Conservation (phyloP, 2,888 invertebrate genomes). For the Acleris sparsana region DNA sequence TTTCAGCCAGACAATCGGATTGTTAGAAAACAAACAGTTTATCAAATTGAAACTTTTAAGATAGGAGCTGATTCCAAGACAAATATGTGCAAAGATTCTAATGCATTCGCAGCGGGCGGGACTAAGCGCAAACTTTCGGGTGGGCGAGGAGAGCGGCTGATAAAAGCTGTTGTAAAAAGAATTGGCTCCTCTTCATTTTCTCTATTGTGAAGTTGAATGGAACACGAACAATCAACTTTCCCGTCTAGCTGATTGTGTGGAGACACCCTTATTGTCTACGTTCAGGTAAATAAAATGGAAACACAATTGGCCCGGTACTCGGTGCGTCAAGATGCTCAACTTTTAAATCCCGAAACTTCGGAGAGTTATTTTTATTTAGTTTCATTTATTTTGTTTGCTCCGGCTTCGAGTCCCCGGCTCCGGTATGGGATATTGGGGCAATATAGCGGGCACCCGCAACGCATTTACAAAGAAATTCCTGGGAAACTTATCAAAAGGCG, state of each 20-base stretch:
- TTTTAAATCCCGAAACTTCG: slow-evolving; percentile 69
- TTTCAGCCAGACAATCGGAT: slow-evolving; percentile 41
- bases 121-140: slow-evolving; percentile 75
- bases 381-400: slow-evolving; percentile 40
- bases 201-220: slow-evolving; percentile 80
- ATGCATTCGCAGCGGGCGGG: slow-evolving; percentile 67
- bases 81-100: slow-evolving; percentile 71
- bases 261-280: slow-evolving; percentile 77
- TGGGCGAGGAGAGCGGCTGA: slow-evolving; percentile 70
- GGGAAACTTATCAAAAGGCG: slow-evolving; percentile 62
- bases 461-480: slow-evolving; percentile 50
- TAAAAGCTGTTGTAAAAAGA: slow-evolving; percentile 74
- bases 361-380: slow-evolving; percentile 52
- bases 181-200: slow-evolving; percentile 80
- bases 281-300: slow-evolving; percentile 76
- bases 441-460: slow-evolving; percentile 44
- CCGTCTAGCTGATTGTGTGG: slow-evolving; percentile 75
- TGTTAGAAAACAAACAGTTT: slow-evolving; percentile 61
- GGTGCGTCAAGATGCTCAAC: slow-evolving; percentile 71
- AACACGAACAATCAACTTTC: slow-evolving; percentile 78
- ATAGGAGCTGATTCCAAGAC: slow-evolving; percentile 67
- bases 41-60: slow-evolving; percentile 63
- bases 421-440: slow-evolving; percentile 41
- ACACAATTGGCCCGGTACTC: slow-evolving; percentile 67
- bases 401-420: slow-evolving; percentile 8